Evolutionary conservation across 2,113 vertebrate genomes (phyloP).

Genomic region (Phaetusa simplex): DNA sequence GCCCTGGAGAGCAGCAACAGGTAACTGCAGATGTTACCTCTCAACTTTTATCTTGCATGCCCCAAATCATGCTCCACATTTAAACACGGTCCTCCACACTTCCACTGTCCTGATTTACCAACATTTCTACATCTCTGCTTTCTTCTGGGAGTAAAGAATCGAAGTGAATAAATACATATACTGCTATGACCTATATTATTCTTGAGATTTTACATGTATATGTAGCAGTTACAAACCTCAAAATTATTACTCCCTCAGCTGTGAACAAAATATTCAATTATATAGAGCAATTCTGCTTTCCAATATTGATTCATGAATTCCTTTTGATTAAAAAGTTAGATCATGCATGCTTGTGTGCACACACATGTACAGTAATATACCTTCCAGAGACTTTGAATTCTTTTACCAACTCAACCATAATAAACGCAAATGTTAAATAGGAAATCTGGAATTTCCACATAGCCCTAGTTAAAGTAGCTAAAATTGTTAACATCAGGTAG

Average conservation of each 20-base stretch:
- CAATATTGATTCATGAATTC: not conserved
- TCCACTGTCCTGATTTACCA: not conserved
- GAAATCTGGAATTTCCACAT: not conserved
- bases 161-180: not conserved
- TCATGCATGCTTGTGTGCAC: not conserved
- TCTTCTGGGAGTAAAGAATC: not conserved
- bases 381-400: not conserved
- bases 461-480: not conserved
- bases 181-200: not conserved
- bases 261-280: not conserved
- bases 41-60: not conserved
- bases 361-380: not conserved
- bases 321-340: not conserved
- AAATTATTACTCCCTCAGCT: not conserved
- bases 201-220: not conserved
- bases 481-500: not conserved
- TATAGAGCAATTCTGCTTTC: not conserved
- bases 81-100: not conserved
- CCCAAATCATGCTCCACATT: not conserved
- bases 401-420: not conserved
- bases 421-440: not conserved
- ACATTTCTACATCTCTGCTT: not conserved
- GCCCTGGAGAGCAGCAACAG: not conserved
- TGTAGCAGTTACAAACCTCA: not conserved
- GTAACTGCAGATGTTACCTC: not conserved